phyloP scores from a whole-genome alignment of 2,113 vertebrate genomes.

The Caretta caretta region DNA sequence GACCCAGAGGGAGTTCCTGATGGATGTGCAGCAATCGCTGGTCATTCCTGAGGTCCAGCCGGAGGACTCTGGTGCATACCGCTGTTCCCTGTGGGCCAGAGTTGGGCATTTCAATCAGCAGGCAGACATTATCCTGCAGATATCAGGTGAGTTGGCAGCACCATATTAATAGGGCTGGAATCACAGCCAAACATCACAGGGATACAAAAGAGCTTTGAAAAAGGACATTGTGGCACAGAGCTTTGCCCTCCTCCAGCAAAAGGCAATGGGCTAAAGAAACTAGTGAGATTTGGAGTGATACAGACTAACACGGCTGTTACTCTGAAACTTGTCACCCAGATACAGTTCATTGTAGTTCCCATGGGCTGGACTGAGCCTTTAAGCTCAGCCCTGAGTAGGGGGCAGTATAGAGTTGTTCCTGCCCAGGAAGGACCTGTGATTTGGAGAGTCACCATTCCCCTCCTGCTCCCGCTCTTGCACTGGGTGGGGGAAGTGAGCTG shows the following conservation, averaged over 20 bases:
- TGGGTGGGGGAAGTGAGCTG: not conserved
- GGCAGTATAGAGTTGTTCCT: not conserved
- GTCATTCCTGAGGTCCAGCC: accelerated
- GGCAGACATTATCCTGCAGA: not conserved
- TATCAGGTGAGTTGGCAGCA: not conserved
- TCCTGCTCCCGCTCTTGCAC: not conserved
- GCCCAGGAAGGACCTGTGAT: not conserved
- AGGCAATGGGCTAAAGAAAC: not conserved
- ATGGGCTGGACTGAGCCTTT: not conserved
- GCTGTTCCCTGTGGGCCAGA: not conserved
- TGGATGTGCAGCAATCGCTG: not conserved
- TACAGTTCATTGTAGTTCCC: not conserved
- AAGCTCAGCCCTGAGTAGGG: not conserved
- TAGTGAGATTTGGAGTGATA: too few species aligned
- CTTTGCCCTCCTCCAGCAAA: not conserved
- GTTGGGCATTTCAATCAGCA: not conserved
- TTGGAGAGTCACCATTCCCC: not conserved
- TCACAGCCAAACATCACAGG: not conserved
- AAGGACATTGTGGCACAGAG: not conserved
- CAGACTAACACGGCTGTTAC: too few species aligned
- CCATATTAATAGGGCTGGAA: not conserved
- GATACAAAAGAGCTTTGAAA: not conserved
- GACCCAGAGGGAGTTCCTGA: not conserved
- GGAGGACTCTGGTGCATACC: not conserved
- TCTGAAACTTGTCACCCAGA: too few species aligned